Base-by-base conservation (phyloP, 2,888 invertebrate genomes). In the Conchocele bisecta region DNA sequence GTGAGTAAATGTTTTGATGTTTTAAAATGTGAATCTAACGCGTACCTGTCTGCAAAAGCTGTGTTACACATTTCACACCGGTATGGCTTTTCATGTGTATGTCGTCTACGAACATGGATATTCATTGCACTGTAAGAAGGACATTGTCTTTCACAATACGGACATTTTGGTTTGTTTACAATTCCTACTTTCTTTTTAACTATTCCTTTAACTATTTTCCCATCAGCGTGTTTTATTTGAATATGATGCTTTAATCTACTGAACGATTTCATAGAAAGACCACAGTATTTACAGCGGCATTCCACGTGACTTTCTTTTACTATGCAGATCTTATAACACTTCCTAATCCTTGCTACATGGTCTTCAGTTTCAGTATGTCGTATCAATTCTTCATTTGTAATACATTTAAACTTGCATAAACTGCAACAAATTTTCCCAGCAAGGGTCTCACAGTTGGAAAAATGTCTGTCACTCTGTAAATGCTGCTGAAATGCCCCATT, bases 401-500 rank as follows among this genome's bases (percentile, higher is more conserved):
- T 76, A 63, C 81, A 83, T 31, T 72, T 82, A 59, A 81, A 86
- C 42, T 78, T 82, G 70, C 91, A 91, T 4, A 86, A 65, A 6
- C 83, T 79, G 69, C 91, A 91, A 31, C 85, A 73, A 28, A 90
- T 74, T 28, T 88, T 86, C 1, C 88, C 89, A 17, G 86, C 74
- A 24, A 88, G 72, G 39, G 81, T 79, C 28, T 76, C 57, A 28
- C 83, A 84, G 22, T 83, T 83, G n/a, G 74, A 50, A 9, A 59
- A 29, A 71, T 90, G 90, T 17, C 70, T 69, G 1, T 51, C 41
- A 20, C 79, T 79, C 35, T 74, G 70, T 42, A 89, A 63, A 72
- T 91, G 91, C 11, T 79, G 58, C 95, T 96, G 60, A 93, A 93
- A 56, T 93, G 93, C 71, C 94, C 93, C 85, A 94, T 95, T 72